Evolutionary conservation across 2,113 vertebrate genomes (phyloP).

Genomic region (Ranitomeya variabilis): DNA sequence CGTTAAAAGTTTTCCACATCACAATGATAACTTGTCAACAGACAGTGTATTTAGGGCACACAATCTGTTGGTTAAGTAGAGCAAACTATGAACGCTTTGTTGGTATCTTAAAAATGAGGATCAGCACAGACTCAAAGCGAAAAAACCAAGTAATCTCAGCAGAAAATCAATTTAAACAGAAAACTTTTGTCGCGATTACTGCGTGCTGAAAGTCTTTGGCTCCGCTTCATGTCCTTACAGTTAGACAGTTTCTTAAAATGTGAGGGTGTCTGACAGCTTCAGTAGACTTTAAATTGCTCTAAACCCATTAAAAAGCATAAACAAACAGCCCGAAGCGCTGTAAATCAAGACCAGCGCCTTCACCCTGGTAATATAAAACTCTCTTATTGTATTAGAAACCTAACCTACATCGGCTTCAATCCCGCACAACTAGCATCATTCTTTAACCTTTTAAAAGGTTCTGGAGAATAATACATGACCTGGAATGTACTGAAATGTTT

Average conservation of each 20-base stretch:
- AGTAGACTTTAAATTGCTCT: constrained; percentile 56
- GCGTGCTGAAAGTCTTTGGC: constrained; percentile 52
- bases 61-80: constrained; percentile 43
- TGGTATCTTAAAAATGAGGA: constrained; percentile 41
- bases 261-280: constrained; percentile 55
- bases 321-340: constrained; percentile 48
- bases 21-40: constrained; percentile 34
- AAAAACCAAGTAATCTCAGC: constrained; percentile 55
- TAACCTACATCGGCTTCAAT: constrained; percentile 36
- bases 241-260: constrained; percentile 57
- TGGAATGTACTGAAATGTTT: constrained; percentile 4
- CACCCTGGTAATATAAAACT: constrained; percentile 40
- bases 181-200: constrained; percentile 58
- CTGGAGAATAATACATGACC: constrained; percentile 17
- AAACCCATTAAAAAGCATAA: constrained; percentile 58
- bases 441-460: constrained; percentile 44
- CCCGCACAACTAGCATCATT: constrained; percentile 35
- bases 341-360: constrained; percentile 50
- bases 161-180: constrained; percentile 59
- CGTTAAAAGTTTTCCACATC: constrained; percentile 5
- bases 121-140: constrained; percentile 52
- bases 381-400: constrained; percentile 48
- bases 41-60: constrained; percentile 35
- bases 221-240: constrained; percentile 56
- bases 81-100: constrained; percentile 50